Evolutionary conservation across 2,797 vertebrate species (phyloP).

Genomic region (Petrocephalus schoutedeni): DNA sequence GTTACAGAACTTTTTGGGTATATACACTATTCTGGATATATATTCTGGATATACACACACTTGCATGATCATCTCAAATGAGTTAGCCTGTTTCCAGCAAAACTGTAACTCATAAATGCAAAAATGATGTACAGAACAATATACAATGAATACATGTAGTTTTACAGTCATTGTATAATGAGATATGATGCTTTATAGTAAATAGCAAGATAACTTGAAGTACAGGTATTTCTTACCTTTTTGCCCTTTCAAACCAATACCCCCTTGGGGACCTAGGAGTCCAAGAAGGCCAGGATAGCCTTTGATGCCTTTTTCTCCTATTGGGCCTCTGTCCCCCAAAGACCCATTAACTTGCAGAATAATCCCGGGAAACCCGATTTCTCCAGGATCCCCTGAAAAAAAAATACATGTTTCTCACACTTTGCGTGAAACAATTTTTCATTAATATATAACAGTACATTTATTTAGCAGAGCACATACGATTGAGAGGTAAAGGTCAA

Average conservation of each 20-base stretch:
- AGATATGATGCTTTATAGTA: background rate
- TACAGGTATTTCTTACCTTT: background rate
- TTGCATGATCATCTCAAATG: no score
- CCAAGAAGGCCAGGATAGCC: background rate
- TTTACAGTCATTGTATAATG: no score
- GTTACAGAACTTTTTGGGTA: no score
- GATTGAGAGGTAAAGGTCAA: background rate
- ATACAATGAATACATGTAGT: no score
- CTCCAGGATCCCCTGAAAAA: slow-evolving; percentile 52
- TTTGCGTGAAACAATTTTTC: background rate
- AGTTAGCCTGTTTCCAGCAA: no score
- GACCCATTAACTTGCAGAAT: slow-evolving; percentile 47
- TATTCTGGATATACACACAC: no score
- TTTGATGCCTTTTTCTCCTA: background rate
- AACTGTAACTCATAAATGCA: no score
- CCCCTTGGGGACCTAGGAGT: slow-evolving; percentile 20
- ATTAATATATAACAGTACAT: background rate
- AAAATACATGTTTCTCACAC: background rate
- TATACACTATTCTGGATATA: no score
- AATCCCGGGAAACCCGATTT: slow-evolving; percentile 46
- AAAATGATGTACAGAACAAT: no score
- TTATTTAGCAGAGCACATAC: background rate
- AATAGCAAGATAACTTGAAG: background rate
- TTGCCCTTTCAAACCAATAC: background rate
- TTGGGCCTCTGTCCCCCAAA: slow-evolving; percentile 50